Percentiles rank a stretch among this genome's conserved stretches.
phyloP scores from a whole-genome alignment of 2,888 invertebrate species.

The Troglohyphantes excavatus region DNA sequence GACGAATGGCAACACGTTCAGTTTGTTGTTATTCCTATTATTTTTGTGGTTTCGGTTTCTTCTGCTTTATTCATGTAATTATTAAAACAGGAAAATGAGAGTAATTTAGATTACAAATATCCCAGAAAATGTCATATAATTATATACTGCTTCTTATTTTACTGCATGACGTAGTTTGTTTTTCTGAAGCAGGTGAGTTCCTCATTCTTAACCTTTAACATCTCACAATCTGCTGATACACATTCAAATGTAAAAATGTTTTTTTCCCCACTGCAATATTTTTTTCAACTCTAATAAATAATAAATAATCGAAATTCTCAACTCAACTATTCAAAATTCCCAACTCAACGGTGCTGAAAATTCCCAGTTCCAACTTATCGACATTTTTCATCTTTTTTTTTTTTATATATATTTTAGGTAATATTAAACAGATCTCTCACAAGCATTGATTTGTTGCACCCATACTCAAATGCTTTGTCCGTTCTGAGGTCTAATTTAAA shows the following conservation, averaged over 20 bases:
- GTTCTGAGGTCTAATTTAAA: too few species aligned
- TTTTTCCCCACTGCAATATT: too few species aligned
- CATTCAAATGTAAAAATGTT: background rate
- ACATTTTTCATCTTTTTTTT: too few species aligned
- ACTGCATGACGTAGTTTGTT: background rate
- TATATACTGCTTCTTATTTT: background rate
- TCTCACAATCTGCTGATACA: background rate
- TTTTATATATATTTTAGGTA: too few species aligned
- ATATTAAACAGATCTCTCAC: too few species aligned
- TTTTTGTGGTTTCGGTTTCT: background rate
- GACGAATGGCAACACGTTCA: background rate
- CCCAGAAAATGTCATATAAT: background rate
- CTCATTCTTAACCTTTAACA: background rate
- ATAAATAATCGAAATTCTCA: too few species aligned
- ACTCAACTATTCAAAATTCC: too few species aligned
- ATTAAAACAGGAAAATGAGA: background rate
- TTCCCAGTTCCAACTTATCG: too few species aligned
- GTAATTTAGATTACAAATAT: background rate
- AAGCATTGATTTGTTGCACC: too few species aligned
- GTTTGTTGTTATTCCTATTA: background rate
- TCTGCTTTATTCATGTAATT: background rate
- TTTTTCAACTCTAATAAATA: too few species aligned
- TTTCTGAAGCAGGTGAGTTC: background rate
- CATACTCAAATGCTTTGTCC: too few species aligned
- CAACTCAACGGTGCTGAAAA: too few species aligned